Evolutionary conservation across 2,113 vertebrate genomes (phyloP).

Genomic region (Maccullochella peelii): DNA sequence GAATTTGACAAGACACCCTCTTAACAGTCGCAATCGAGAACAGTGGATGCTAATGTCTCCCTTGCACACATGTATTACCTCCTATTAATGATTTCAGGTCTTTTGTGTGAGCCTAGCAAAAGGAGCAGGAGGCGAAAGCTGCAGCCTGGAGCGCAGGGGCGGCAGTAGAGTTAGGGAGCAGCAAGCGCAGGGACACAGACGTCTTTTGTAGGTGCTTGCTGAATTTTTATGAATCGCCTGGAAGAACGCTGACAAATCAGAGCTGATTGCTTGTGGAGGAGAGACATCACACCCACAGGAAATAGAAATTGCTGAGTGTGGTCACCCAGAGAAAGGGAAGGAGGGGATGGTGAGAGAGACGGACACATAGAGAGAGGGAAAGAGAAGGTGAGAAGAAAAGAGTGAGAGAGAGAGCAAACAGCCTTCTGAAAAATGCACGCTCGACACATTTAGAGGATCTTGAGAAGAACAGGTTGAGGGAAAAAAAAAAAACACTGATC

Average conservation of each 20-base stretch:
- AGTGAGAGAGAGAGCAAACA: slow-evolving; percentile 49
- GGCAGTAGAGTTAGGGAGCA: slow-evolving; percentile 44
- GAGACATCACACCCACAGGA: slow-evolving; percentile 86
- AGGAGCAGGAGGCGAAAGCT: slow-evolving; percentile 46
- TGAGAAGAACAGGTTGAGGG: slow-evolving; percentile 74
- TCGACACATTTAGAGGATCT: slow-evolving; percentile 84
- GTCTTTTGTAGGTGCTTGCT: slow-evolving; percentile 83
- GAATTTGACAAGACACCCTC: slow-evolving; percentile 39
- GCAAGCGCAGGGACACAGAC: slow-evolving; percentile 53
- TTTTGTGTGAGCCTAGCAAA: slow-evolving; percentile 49
- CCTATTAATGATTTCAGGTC: slow-evolving; percentile 40
- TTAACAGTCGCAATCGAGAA: slow-evolving; percentile 23
- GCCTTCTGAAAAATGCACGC: slow-evolving; percentile 82
- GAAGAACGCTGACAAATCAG: slow-evolving; percentile 87
- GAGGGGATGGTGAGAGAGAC: slow-evolving; percentile 61
- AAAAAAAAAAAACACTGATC: slow-evolving; percentile 75
- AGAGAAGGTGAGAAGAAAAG: slow-evolving; percentile 43
- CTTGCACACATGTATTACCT: slow-evolving; percentile 32
- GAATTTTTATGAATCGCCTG: slow-evolving; percentile 86
- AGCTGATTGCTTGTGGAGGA: slow-evolving; percentile 86
- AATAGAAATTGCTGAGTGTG: slow-evolving; percentile 87
- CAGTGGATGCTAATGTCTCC: slow-evolving; percentile 9
- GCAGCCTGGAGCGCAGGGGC: slow-evolving; percentile 53
- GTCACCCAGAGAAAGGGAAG: slow-evolving; percentile 76
- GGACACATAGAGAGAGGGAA: slow-evolving; percentile 43